Conservation (phyloP, 2,113 vertebrate genomes). For the Cheirogaleus medius region DNA sequence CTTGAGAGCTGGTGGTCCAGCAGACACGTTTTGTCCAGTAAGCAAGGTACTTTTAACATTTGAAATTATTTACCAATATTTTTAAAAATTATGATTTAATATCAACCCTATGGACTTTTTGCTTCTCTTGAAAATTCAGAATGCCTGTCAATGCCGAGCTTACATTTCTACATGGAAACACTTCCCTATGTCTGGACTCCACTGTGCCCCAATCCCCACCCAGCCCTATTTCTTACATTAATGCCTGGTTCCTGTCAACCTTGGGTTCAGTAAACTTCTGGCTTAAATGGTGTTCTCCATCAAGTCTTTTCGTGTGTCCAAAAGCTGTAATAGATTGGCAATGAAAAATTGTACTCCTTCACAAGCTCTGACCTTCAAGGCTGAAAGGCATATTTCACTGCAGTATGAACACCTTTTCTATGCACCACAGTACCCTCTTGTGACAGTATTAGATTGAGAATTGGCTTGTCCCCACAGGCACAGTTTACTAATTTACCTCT, state of each 20-base stretch:
- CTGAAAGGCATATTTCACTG: not conserved
- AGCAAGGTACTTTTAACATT: not conserved
- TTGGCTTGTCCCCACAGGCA: not conserved
- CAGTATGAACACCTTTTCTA: not conserved
- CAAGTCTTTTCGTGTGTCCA: not conserved
- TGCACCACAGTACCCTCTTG: not conserved
- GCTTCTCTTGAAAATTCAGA: not conserved
- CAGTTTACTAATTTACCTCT: not conserved
- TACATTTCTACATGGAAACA: not conserved
- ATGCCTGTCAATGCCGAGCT: not conserved
- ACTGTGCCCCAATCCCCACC: not conserved
- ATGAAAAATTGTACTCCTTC: not conserved
- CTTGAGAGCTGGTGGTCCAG: not conserved
- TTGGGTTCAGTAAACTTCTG: not conserved
- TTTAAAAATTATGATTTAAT: not conserved
- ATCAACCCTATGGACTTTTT: not conserved
- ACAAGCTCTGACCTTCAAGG: not conserved
- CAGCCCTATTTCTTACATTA: not conserved
- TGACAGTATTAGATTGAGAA: not conserved
- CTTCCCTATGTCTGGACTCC: not conserved
- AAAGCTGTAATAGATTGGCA: not conserved
- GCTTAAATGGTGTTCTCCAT: not conserved
- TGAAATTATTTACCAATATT: constrained; percentile 7
- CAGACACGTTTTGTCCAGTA: not conserved
- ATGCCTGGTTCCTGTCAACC: not conserved